These are phyloP conservation scores for Rhopalosiphum maidis DNA, from an alignment of 1,140 invertebrate species.

Conservation along the genomic window DNA sequence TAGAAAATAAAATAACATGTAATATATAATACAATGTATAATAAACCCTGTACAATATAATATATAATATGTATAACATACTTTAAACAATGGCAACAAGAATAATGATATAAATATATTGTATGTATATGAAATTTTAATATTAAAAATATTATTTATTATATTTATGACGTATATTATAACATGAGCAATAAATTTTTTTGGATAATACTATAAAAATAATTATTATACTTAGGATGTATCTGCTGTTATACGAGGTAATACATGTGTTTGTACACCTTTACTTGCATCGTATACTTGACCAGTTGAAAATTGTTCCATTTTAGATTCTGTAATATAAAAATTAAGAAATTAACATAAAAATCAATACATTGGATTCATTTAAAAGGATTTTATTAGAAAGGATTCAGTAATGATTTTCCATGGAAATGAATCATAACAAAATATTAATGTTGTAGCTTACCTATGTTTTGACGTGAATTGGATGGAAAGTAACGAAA, in stretches of 20 bases:
- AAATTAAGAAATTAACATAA: not conserved
- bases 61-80: not conserved
- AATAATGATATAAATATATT: conserved; percentile 32
- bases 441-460: conserved; percentile 55
- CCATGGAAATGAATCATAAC: not conserved
- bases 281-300: conserved; percentile 90
- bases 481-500: conserved; percentile 89
- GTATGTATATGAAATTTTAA: conserved; percentile 14
- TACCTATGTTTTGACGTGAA: conserved; percentile 68
- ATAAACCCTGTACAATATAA: conserved; percentile 47
- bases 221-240: conserved; percentile 32
- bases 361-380: not conserved
- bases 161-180: not conserved
- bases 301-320: conserved; percentile 84
- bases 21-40: conserved; percentile 7
- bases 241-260: conserved; percentile 65
- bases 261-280: conserved; percentile 85
- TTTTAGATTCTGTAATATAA: conserved; percentile 65
- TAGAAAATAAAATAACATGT: not conserved
- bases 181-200: conserved; percentile 40
- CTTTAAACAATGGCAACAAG: conserved; percentile 50
- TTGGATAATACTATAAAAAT: conserved; percentile 16
- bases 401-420: not conserved
- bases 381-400: not conserved
- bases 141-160: conserved; percentile 18